phyloP scores from a whole-genome alignment of 1,140 invertebrate genomes.

The Dendroctonus ponderosae region DNA sequence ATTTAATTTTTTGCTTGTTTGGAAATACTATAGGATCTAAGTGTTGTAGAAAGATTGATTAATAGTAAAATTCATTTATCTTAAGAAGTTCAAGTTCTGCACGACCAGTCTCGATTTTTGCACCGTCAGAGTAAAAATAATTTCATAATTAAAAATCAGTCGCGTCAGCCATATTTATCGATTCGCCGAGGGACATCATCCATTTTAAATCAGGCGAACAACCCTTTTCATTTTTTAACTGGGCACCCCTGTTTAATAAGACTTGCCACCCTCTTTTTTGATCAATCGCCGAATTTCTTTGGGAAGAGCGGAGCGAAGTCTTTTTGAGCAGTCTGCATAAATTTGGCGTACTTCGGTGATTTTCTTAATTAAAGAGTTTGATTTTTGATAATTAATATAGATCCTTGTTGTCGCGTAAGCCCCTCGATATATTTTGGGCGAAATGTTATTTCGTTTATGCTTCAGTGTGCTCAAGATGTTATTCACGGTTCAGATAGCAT shows the following conservation, averaged over 20 bases:
- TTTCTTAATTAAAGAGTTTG: slow-evolving; percentile 32
- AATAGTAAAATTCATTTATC: too few relatives aligned
- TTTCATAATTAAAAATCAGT: slow-evolving; percentile 22
- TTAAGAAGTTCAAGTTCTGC: too few relatives aligned
- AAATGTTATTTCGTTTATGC: too few relatives aligned
- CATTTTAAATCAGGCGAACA: slow-evolving; percentile 31
- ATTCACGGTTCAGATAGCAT: too few relatives aligned
- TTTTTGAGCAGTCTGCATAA: slow-evolving; percentile 25
- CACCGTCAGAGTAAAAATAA: background rate
- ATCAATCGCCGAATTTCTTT: slow-evolving; percentile 32
- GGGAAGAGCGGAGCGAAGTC: slow-evolving; percentile 2
- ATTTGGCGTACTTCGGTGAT: slow-evolving; percentile 22
- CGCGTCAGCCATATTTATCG: slow-evolving; percentile 30
- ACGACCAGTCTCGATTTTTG: too few relatives aligned
- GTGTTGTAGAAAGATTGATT: too few relatives aligned
- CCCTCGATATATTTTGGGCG: background rate
- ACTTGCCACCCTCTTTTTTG: slow-evolving; percentile 29
- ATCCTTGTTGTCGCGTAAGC: slow-evolving; percentile 1
- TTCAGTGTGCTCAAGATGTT: too few relatives aligned
- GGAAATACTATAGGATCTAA: too few relatives aligned
- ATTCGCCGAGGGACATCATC: slow-evolving; percentile 29
- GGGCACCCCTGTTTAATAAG: slow-evolving; percentile 30
- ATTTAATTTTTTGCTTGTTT: too few relatives aligned
- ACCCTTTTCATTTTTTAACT: slow-evolving; percentile 29
- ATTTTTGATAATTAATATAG: slow-evolving; percentile 30